Evolutionary conservation across 2,113 vertebrate genomes (phyloP), one percentile per base, ranked within the genome.

Genomic region (Stercorarius parasiticus): DNA sequence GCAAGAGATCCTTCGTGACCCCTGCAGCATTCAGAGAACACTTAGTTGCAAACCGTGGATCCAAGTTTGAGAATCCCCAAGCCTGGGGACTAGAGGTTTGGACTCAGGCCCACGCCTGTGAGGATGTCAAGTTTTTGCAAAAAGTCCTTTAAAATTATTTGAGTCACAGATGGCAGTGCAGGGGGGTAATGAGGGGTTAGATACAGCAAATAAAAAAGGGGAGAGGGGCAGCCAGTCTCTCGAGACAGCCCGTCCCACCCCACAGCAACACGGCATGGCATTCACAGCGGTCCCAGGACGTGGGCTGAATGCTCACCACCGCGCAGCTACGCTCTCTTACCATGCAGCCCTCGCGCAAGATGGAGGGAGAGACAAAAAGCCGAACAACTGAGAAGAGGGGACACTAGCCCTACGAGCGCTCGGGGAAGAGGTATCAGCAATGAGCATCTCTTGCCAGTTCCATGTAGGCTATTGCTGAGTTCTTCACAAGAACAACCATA

Each of bases 391-490:
- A 56, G 27, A 8, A 65, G 56, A 50, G 83, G 49, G 45, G 56
- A 89, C 32, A 3, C 70, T 23, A 4, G 20, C 36, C 42, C 59
- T 81, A 16, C 20, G 76, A 62, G 47, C 43, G 7, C 70, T 62
- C 30, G 13, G 81, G 50, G 30, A 38, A 80, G 50, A 76, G 78
- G 56, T 6, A 26, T 29, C 52, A 50, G 84, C 82, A 26, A 65
- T 0, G 6, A 90, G 87, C 90, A 50, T 17, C 73, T 94, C 76
- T 67, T 32, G 92, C 91, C 93, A 92, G 91, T 92, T 95, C 98
- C 97, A 98, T 90, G 86, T 59, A 94, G 87, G 97, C 92, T 98
- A 96, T 90, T 94, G 95, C 96, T 53, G 97, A 87, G 84, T 86
- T 98, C 98, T 98, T 98, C 98, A 91, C 59, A 38, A 58, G 70